phyloP scores from a whole-genome alignment of 53 echinoderm and acorn worm genomes.

The Luidia sarsii region DNA sequence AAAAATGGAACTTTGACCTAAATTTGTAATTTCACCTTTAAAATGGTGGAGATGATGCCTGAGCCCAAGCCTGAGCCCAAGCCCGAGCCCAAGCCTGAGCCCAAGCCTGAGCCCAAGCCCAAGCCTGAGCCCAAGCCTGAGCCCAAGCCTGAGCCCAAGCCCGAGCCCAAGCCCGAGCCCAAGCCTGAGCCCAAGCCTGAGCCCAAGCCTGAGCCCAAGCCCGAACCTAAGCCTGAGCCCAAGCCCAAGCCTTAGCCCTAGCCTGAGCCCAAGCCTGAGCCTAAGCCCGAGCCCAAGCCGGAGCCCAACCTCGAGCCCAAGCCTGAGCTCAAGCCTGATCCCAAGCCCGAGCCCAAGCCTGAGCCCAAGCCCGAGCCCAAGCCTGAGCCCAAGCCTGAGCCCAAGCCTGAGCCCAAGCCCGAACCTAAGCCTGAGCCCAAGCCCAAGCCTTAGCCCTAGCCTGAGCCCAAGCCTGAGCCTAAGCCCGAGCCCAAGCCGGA shows the following conservation, averaged over 20 bases:
- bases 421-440: too few relatives aligned
- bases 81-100: not conserved
- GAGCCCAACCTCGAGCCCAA: too few relatives aligned
- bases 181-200: not conserved
- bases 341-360: not conserved
- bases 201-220: not conserved
- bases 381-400: not conserved
- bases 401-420: not conserved
- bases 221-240: not conserved
- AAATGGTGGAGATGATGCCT: too few relatives aligned
- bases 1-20: not conserved
- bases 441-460: too few relatives aligned
- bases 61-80: not conserved
- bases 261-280: too few relatives aligned
- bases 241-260: too few relatives aligned
- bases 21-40: too few relatives aligned
- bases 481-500: too few relatives aligned
- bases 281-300: too few relatives aligned
- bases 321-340: too few relatives aligned
- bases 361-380: not conserved
- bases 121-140: not conserved
- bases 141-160: not conserved
- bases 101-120: not conserved
- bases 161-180: not conserved
- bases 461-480: not conserved